A percentile compares a stretch with the other conserved stretches of the same genome.
Evolutionary conservation across 2,888 invertebrate species (phyloP).

Genomic region (Andrena camellia): DNA sequence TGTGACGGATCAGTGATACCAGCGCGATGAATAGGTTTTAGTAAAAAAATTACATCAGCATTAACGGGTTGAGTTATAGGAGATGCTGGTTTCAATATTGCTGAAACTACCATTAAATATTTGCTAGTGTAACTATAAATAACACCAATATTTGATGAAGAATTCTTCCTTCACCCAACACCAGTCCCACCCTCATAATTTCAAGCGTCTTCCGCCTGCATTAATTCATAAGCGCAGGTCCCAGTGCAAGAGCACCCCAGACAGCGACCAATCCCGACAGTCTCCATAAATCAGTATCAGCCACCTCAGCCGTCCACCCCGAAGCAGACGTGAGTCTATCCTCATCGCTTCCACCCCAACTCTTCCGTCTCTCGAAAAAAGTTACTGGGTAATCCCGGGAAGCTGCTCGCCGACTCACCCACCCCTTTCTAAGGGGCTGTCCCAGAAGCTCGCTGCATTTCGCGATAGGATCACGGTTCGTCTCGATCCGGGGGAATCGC

Average conservation of each 20-base stretch:
- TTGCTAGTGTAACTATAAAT: no score
- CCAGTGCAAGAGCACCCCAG: not conserved
- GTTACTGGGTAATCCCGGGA: constrained; percentile 35
- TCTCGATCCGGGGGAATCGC: not conserved
- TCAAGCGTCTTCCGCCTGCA: not conserved
- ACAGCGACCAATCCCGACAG: not conserved
- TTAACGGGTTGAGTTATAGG: no score
- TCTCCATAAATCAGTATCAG: constrained; percentile 27
- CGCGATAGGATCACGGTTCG: not conserved
- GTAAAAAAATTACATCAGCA: no score
- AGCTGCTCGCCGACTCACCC: constrained; percentile 38
- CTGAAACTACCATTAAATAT: no score
- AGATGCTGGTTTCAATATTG: no score
- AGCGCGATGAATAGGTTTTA: no score
- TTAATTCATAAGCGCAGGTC: constrained; percentile 5
- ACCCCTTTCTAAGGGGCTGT: not conserved
- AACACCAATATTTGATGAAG: no score
- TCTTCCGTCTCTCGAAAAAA: constrained; percentile 16
- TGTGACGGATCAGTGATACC: no score
- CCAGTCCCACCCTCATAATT: not conserved
- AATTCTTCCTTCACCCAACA: no score
- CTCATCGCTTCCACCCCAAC: constrained; percentile 2
- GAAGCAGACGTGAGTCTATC: not conserved
- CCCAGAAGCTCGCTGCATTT: not conserved
- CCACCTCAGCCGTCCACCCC: not conserved